Conservation (phyloP, 2,888 invertebrate genomes). For the Hemicrepidius hirtus region DNA sequence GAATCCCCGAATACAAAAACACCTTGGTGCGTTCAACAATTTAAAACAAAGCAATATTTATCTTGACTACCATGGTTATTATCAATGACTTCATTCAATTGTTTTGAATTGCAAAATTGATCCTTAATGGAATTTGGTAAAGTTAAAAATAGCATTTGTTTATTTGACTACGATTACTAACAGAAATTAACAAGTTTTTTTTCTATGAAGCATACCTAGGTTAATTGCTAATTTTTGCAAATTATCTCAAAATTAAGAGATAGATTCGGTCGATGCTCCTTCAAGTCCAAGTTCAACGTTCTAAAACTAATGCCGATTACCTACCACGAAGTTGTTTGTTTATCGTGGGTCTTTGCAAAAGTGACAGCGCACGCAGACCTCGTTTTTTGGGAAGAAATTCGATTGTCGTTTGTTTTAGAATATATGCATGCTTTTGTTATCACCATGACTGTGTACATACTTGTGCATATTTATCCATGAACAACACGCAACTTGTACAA, state of each 20-base stretch:
- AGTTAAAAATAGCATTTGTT: too few relatives aligned
- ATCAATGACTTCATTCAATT: too few relatives aligned
- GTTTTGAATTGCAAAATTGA: too few relatives aligned
- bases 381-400: conserved; percentile 9
- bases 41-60: too few relatives aligned
- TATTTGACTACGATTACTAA: too few relatives aligned
- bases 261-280: conserved; percentile 38
- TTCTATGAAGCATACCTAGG: too few relatives aligned
- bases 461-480: background rate
- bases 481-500: conserved; percentile 9
- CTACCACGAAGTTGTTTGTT: conserved; percentile 17
- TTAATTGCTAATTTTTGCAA: conserved; percentile 4
- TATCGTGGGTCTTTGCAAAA: conserved; percentile 21
- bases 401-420: background rate
- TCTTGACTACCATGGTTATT: too few relatives aligned
- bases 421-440: too few relatives aligned
- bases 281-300: conserved; percentile 35
- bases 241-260: background rate
- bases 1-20: too few relatives aligned
- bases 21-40: too few relatives aligned
- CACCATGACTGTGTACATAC: background rate
- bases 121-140: too few relatives aligned
- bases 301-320: conserved; percentile 24
- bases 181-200: background rate
- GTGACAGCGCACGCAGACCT: conserved; percentile 10